Percentiles rank a stretch among this genome's conserved stretches.
phyloP scores from a whole-genome alignment of 2,113 vertebrate species.

The Tylochromis polylepis region DNA sequence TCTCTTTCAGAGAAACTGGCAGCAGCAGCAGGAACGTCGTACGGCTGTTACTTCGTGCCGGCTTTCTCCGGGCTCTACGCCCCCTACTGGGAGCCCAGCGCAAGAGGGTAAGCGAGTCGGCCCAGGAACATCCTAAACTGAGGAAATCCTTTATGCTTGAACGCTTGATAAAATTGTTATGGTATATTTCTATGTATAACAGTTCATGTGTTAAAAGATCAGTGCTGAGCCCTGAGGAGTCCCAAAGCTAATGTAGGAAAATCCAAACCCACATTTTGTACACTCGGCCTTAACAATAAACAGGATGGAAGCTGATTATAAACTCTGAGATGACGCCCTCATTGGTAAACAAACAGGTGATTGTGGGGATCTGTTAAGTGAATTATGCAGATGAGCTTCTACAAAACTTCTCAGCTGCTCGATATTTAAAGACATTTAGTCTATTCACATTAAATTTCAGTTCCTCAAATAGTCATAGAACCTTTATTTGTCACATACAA shows the following conservation, averaged over 20 bases:
- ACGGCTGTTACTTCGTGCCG: constrained; percentile 97
- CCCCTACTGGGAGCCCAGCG: constrained; percentile 97
- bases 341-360: background rate
- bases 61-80: constrained; percentile 97
- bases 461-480: background rate
- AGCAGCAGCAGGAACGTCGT: constrained; percentile 85
- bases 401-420: background rate
- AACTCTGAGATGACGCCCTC: background rate
- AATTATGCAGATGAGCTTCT: background rate
- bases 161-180: background rate
- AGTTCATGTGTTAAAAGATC: background rate
- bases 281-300: background rate
- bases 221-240: background rate
- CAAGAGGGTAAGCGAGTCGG: constrained; percentile 83
- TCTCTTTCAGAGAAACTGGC: constrained; percentile 84
- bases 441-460: background rate
- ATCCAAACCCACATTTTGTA: background rate
- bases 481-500: too few species aligned
- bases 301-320: background rate
- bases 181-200: background rate
- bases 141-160: background rate
- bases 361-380: background rate
- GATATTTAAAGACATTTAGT: background rate
- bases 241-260: background rate
- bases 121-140: background rate